Evolutionary conservation across 2,888 invertebrate genomes (phyloP).

Genomic region (Dasysyrphus albostriatus): DNA sequence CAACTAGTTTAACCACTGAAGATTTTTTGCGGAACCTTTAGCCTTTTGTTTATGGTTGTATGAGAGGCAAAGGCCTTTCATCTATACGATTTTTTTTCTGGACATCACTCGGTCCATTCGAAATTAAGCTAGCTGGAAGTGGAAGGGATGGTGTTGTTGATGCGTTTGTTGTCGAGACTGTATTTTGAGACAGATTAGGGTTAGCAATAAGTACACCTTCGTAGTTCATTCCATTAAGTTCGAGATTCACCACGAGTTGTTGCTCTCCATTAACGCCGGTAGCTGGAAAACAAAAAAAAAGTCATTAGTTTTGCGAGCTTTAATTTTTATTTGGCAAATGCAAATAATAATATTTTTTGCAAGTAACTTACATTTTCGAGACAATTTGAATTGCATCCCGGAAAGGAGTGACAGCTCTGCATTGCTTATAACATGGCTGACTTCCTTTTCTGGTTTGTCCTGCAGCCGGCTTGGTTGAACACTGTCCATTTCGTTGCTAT

Average conservation of each 20-base stretch:
- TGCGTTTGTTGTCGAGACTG: conserved; percentile 18
- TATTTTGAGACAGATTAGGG: conserved; percentile 63
- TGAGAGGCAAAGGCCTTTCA: conserved; percentile 38
- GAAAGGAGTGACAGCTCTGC: conserved; percentile 77
- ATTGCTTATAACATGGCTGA: conserved; percentile 25
- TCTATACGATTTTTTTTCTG: conserved; percentile 45
- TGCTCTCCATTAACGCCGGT: conserved; percentile 93
- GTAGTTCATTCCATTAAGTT: conserved; percentile 97
- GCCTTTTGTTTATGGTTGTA: conserved; percentile 44
- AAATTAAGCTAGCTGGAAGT: conserved; percentile 41
- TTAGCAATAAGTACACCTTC: conserved; percentile 95
- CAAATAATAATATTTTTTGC: no score
- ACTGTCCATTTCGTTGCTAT: conserved; percentile 13
- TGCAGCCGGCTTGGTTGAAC: conserved; percentile 78
- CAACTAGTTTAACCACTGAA: conserved; percentile 26
- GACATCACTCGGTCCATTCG: conserved; percentile 60
- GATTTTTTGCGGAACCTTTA: conserved; percentile 12
- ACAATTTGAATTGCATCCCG: conserved; percentile 90
- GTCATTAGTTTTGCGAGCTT: neutral
- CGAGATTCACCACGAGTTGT: conserved; percentile 97
- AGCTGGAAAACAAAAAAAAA: conserved; percentile 85
- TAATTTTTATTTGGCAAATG: no score
- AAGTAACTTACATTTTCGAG: conserved; percentile 89
- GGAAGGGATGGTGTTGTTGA: conserved; percentile 44
- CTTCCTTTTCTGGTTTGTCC: conserved; percentile 49